A percentile compares a stretch with the other conserved stretches of the same genome.
Conservation (phyloP, 1,140 invertebrate species). For the Cyphomyrmex costatus region DNA sequence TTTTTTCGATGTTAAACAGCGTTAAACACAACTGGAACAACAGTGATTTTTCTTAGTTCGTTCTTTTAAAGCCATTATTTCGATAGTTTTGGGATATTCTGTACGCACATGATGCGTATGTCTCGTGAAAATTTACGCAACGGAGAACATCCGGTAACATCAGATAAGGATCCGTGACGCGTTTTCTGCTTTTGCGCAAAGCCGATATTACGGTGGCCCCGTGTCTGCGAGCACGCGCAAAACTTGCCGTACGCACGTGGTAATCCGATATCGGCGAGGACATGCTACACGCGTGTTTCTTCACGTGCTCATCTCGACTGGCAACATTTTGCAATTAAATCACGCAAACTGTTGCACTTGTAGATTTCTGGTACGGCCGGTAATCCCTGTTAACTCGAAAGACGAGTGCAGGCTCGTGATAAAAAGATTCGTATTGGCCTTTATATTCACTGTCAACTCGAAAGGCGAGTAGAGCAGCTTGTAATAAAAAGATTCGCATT, state of each 20-base stretch:
- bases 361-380: background rate
- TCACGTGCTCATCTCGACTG: slow-evolving; percentile 32
- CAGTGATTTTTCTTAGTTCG: background rate
- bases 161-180: slow-evolving; percentile 6
- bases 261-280: slow-evolving; percentile 64
- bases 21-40: background rate
- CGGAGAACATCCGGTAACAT: slow-evolving; percentile 27
- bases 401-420: too few relatives aligned
- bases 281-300: slow-evolving; percentile 44
- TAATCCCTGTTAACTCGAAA: slow-evolving; percentile 27
- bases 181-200: slow-evolving; percentile 39
- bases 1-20: background rate
- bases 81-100: background rate
- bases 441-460: background rate
- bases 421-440: background rate
- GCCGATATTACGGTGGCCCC: background rate
- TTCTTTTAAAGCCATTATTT: background rate
- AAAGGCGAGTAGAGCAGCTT: background rate
- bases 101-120: background rate
- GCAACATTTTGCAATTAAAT: slow-evolving; percentile 57
- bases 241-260: slow-evolving; percentile 53
- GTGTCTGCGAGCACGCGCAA: slow-evolving; percentile 44
- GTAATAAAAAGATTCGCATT: background rate
- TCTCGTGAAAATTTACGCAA: slow-evolving; percentile 30
- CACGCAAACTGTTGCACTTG: slow-evolving; percentile 16